These are phyloP conservation scores for Sycophaga agraensis DNA, from an alignment of 1,140 invertebrate genomes.

Conservation along the genomic window DNA sequence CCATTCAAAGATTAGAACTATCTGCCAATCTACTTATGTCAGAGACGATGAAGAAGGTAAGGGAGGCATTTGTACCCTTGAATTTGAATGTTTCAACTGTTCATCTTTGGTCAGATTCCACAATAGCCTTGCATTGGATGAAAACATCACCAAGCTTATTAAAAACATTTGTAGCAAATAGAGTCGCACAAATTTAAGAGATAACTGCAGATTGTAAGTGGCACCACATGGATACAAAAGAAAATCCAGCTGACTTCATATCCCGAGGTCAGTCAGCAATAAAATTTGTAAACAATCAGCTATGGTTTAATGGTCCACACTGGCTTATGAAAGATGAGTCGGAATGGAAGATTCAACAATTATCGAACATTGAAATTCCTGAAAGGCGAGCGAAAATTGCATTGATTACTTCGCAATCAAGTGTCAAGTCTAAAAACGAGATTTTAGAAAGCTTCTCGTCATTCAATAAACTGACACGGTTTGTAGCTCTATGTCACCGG, in stretches of 20 bases:
- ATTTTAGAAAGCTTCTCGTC: not conserved
- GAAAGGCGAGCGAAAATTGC: not conserved
- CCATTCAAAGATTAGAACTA: no score
- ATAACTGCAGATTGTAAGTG: slow-evolving; percentile 31
- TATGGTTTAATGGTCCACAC: slow-evolving; percentile 47
- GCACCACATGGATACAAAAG: slow-evolving; percentile 39
- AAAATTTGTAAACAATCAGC: slow-evolving; percentile 32
- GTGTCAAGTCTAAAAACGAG: not conserved
- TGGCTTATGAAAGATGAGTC: slow-evolving; percentile 19
- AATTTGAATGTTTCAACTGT: no score
- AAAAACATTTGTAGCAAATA: slow-evolving; percentile 52
- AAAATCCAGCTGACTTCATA: slow-evolving; percentile 38
- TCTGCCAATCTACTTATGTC: no score
- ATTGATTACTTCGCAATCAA: not conserved
- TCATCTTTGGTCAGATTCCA: no score
- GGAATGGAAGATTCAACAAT: not conserved
- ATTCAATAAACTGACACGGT: not conserved
- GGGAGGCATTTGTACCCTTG: no score
- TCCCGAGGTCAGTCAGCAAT: slow-evolving; percentile 18
- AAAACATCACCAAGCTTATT: slow-evolving; percentile 34
- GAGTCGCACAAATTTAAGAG: slow-evolving; percentile 45
- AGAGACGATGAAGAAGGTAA: no score
- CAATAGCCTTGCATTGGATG: no score
- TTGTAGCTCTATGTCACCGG: no score
- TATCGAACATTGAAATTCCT: not conserved